Evolutionary conservation across 1,140 invertebrate genomes (phyloP).

Genomic region (Penaeus vannamei): DNA sequence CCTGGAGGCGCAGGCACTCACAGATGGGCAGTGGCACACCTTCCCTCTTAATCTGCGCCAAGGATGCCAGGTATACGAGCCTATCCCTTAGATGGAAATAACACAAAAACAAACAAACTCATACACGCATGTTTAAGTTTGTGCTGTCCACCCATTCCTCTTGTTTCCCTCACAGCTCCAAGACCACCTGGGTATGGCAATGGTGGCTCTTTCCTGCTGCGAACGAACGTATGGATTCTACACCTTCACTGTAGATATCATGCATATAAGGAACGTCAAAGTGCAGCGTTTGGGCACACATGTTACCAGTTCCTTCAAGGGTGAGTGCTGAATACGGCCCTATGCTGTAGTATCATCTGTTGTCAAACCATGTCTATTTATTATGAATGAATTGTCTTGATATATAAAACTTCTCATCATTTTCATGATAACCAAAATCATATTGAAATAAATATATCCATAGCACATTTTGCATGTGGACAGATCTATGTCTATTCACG

Average conservation of each 20-base stretch:
- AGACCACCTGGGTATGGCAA: constrained; percentile 45
- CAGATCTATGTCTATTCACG: too few species aligned
- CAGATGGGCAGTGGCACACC: constrained; percentile 1
- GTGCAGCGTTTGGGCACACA: constrained; percentile 18
- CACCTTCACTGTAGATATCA: constrained; percentile 41
- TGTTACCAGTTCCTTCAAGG: constrained; percentile 19
- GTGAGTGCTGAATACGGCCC: constrained; percentile 5
- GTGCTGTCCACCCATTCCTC: neutral
- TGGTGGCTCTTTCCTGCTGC: constrained; percentile 47
- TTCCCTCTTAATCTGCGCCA: constrained; percentile 35
- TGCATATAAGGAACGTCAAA: constrained; percentile 45
- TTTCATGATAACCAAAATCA: too few species aligned
- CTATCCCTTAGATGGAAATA: neutral
- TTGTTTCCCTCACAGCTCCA: constrained; percentile 6
- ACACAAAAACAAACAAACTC: neutral
- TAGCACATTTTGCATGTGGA: too few species aligned
- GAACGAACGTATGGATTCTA: constrained; percentile 25
- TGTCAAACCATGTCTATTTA: too few species aligned
- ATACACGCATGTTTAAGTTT: too few species aligned
- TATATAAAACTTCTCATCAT: too few species aligned
- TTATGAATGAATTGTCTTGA: too few species aligned
- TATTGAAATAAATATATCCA: too few species aligned
- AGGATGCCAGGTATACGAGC: constrained; percentile 21
- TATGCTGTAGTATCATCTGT: too few species aligned
- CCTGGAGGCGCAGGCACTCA: constrained; percentile 28